A percentile compares a stretch with the other conserved stretches of the same genome.
These are phyloP conservation scores for Meloidogyne chitwoodi DNA, from an alignment of 1,140 invertebrate genomes.

Conservation along the genomic window DNA sequence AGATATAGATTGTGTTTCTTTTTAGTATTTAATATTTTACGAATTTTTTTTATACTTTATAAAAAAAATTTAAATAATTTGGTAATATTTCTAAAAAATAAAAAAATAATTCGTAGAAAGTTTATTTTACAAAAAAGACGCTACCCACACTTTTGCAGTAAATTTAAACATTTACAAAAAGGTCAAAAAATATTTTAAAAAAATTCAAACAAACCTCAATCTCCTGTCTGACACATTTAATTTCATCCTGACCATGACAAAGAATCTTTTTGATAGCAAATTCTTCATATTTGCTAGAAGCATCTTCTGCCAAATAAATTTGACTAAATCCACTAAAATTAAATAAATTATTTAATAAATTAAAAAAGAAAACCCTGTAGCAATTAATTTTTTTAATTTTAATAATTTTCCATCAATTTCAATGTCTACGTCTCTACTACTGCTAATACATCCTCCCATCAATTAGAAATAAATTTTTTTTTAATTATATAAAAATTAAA, in stretches of 20 bases:
- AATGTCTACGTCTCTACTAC: conserved; percentile 27
- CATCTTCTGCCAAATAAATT: conserved; percentile 31
- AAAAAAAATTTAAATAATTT: no score
- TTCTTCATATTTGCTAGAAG: conserved; percentile 17
- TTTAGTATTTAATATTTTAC: no score
- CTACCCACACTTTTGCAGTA: no score
- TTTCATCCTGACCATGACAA: conserved; percentile 18
- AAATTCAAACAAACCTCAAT: conserved; percentile 1
- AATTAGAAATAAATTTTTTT: not conserved
- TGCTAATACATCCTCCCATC: conserved; percentile 30
- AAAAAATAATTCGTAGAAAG: no score
- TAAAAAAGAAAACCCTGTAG: conserved; percentile 11
- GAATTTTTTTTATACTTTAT: no score
- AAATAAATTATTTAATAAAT: conserved; percentile 7
- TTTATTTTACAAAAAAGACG: no score
- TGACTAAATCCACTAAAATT: conserved; percentile 33
- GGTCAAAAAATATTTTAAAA: not conserved
- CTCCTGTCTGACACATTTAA: conserved; percentile 15
- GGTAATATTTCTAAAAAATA: no score
- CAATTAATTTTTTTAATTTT: conserved; percentile 21
- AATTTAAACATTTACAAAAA: no score
- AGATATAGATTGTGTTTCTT: no score
- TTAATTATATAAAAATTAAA: not conserved
- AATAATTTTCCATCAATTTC: conserved; percentile 30
- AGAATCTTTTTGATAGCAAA: conserved; percentile 32